Percentiles rank a stretch among this genome's conserved stretches.
Evolutionary conservation across 2,888 invertebrate species (phyloP).

Genomic region (Watsonalla cultraria): DNA sequence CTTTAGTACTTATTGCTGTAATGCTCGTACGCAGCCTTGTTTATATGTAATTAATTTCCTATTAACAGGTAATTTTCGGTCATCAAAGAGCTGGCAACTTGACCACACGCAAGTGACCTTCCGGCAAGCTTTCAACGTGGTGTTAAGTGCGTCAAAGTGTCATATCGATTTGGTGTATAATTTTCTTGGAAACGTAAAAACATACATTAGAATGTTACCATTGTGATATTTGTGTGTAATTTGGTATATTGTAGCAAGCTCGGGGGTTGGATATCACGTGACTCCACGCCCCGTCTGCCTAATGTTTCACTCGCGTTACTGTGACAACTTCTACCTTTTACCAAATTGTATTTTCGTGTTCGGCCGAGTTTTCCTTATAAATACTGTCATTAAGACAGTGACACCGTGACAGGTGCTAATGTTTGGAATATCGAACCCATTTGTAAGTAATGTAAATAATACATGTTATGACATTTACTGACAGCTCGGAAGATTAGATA

Average conservation of each 20-base stretch:
- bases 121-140: neutral
- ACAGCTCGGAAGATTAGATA: constrained; percentile 32
- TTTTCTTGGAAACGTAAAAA: constrained; percentile 29
- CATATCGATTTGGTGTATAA: constrained; percentile 29
- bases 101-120: neutral
- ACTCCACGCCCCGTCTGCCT: constrained; percentile 47
- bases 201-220: constrained; percentile 35
- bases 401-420: constrained; percentile 72
- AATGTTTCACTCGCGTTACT: constrained; percentile 73
- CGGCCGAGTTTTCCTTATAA: constrained; percentile 75
- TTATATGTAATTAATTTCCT: too few relatives aligned
- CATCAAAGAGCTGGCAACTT: neutral
- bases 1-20: neutral
- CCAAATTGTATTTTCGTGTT: constrained; percentile 78
- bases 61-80: too few relatives aligned
- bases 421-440: constrained; percentile 60
- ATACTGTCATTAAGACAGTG: constrained; percentile 76
- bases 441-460: constrained; percentile 61
- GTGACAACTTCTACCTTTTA: constrained; percentile 73
- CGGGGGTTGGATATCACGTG: constrained; percentile 43
- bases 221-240: constrained; percentile 48
- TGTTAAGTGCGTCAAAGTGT: constrained; percentile 12
- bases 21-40: neutral
- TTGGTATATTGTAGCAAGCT: constrained; percentile 40
- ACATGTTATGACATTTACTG: constrained; percentile 45